Conservation (phyloP, 2,113 vertebrate species). For the Erpornis zantholeuca region DNA sequence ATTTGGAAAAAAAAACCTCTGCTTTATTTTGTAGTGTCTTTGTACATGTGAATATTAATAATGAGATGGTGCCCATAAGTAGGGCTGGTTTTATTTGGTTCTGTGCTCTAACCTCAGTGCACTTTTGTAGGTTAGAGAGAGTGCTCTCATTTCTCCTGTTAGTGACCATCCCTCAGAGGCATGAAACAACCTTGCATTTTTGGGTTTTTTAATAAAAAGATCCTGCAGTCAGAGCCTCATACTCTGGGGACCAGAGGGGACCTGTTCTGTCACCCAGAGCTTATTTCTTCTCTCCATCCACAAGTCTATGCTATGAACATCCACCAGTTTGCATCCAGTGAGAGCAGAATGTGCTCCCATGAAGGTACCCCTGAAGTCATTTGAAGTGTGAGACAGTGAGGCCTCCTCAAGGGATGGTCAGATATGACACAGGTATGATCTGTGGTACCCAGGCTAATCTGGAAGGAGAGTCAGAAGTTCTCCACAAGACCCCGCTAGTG, state of each 20-base stretch:
- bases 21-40: neutral
- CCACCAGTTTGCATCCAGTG: neutral
- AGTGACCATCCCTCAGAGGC: neutral
- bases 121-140: neutral
- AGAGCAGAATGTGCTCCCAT: neutral
- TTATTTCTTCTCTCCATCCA: neutral
- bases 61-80: neutral
- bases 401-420: neutral
- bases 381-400: neutral
- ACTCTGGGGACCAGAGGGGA: neutral
- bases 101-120: neutral
- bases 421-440: neutral
- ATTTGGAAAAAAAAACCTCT: rapidly evolving
- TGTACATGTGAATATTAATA: neutral
- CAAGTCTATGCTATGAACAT: neutral
- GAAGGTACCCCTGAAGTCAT: neutral
- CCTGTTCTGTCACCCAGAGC: neutral
- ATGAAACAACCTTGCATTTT: neutral
- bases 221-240: neutral
- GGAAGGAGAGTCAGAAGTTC: neutral
- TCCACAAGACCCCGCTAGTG: neutral
- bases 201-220: neutral
- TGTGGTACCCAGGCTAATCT: neutral
- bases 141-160: neutral
- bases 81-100: neutral